phyloP scores from a whole-genome alignment of 2,888 invertebrate genomes.

The Netelia fuscicornis region DNA sequence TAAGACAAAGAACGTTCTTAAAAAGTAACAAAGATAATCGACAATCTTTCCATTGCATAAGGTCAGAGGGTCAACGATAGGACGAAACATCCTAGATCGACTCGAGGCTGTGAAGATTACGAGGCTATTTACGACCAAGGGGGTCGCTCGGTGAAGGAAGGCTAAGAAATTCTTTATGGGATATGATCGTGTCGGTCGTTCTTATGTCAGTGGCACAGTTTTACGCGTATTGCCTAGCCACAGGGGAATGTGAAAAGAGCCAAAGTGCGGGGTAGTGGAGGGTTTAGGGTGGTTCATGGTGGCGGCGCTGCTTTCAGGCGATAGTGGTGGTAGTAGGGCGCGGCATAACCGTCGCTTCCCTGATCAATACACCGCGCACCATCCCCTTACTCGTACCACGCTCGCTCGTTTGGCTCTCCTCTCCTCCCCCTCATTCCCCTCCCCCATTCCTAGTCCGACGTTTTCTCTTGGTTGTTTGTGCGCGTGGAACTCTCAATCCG shows the following conservation, averaged over 20 bases:
- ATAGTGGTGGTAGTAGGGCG: constrained; percentile 82
- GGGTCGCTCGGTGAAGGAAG: neutral
- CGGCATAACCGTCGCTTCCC: constrained; percentile 83
- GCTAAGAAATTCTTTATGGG: constrained; percentile 22
- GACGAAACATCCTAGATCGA: neutral
- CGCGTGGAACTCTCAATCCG: constrained; percentile 33
- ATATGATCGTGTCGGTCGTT: constrained; percentile 25
- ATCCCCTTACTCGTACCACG: constrained; percentile 69
- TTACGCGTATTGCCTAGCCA: constrained; percentile 24
- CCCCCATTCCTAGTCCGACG: constrained; percentile 59
- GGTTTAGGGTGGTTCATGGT: constrained; percentile 61
- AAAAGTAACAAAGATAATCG: neutral
- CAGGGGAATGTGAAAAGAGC: constrained; percentile 3
- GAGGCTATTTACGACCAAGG: constrained; percentile 22
- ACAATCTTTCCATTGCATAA: neutral
- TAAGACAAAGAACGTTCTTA: too few relatives aligned
- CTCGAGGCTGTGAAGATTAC: neutral
- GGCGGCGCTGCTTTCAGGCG: constrained; percentile 62
- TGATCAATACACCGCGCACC: constrained; percentile 83
- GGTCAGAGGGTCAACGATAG: neutral
- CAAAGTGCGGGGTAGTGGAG: neutral
- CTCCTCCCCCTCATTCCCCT: constrained; percentile 59
- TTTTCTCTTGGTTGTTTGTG: constrained; percentile 61
- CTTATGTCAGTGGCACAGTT: constrained; percentile 46
- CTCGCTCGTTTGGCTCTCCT: constrained; percentile 67